Base-by-base conservation (phyloP, 2,797 vertebrate genomes). In the Pogoniulus pusillus region DNA sequence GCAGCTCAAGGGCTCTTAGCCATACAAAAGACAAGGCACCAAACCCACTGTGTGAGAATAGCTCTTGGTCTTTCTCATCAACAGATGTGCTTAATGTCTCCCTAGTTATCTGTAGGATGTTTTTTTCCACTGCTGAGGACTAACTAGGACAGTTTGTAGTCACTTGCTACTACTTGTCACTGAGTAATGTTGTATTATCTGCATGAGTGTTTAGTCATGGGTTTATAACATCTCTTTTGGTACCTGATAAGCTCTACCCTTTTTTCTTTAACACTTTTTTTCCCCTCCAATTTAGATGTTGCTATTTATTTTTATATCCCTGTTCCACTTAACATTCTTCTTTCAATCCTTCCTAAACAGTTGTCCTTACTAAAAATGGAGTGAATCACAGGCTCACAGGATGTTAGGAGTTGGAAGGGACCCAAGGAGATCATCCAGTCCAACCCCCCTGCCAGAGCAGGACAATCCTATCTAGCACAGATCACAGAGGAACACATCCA, bases 121-220 rank as follows among this genome's bases (percentile, higher is more conserved):
- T 59, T 20, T 59, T 64, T 80, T 55, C 12, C 34, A 20, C 22
- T 69, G 73, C 17, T 41, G 83, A 80, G 76, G 34, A 11, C 39
- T 32, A 4, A 29, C 63, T 66, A 19, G 3, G 19, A 18, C 0
- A 0, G 79, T 76, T 70, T 51, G 8, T 8, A 65, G 51, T 73
- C 23, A 34, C 45, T 41, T 55, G 4, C 24, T 32, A 23, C n/a
- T 85, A 2, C 70, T 85, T 43, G 9, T 47, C 9, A 5, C 29
- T 55, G 43, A 51, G 5, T 54, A 81, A 34, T 0, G 2, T 32
- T 39, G 9, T 2, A 17, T 74, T 43, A 35, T 24, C 27, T 64
- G 45, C 12, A 7, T 72, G 71, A 47, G 7, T 60, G 62, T 43
- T 58, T 29, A 32, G 9, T 63, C 19, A 24, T 16, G 79, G 16